Base-by-base conservation (phyloP, 30 jellyfish, hydroid and myxozoan genomes). In the Turritopsis rubra region DNA sequence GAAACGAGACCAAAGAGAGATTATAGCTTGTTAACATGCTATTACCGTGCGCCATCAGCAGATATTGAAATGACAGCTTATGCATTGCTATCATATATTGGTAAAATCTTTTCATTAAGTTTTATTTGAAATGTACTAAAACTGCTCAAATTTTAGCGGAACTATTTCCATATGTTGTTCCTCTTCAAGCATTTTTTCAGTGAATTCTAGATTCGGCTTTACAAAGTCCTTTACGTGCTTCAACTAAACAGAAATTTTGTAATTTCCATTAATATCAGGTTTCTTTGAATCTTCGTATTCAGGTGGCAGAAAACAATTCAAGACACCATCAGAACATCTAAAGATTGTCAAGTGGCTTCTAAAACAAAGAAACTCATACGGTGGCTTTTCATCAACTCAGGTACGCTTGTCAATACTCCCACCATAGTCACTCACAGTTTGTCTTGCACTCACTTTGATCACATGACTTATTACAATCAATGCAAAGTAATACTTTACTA, bases 61-160 rank as follows among this genome's bases (percentile, higher is more conserved):
- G 97, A 91, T 73, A 85, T 91, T 80, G 97, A 91, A 71, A 88
- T 85, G 90, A 86, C 97, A n/a, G 88, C 97, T 7, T 91, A 91
- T 79, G 96, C 93, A 28, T 66, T 91, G 81, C 71, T 91, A 29
- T 54, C 82, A 7, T 68, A 68, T 27, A 68, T 68, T 68, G 77
- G 82, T 74, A 41, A 3, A 41, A 41, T 3, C 60, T 5, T 41
- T 41, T 41, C 60, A 41, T 41, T n/a, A n/a, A n/a, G n/a, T n/a
- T n/a, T n/a, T n/a, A n/a, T n/a, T n/a, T n/a, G n/a, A n/a, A n/a
- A n/a, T n/a, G n/a, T n/a, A n/a, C n/a, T n/a, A n/a, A n/a, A n/a
- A n/a, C n/a, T n/a, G n/a, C n/a, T n/a, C n/a, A n/a, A n/a, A n/a
- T n/a, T n/a, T n/a, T n/a, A n/a, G n/a, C n/a, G n/a, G n/a, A n/a